phyloP scores from a whole-genome alignment of 2,888 invertebrate species.

The Agriopis leucophaearia region DNA sequence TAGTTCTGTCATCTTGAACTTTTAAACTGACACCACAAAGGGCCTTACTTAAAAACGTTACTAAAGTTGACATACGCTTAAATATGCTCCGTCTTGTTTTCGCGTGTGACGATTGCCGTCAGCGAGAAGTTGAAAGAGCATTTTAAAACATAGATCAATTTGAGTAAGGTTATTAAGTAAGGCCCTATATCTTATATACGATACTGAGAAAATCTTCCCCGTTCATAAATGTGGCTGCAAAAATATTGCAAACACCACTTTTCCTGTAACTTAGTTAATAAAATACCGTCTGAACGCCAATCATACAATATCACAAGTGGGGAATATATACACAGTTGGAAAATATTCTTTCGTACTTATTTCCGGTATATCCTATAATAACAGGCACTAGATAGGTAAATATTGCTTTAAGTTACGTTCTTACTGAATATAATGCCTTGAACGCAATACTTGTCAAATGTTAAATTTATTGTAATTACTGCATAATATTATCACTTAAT shows the following conservation, averaged over 20 bases:
- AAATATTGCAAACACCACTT: slow-evolving; percentile 22
- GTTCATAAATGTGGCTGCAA: slow-evolving; percentile 5
- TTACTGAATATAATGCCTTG: neutral
- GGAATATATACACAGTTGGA: slow-evolving; percentile 57
- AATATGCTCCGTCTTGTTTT: no score
- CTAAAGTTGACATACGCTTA: no score
- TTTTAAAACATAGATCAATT: no score
- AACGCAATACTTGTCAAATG: slow-evolving; percentile 46
- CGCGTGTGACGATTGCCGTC: no score
- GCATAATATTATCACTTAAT: slow-evolving; percentile 18
- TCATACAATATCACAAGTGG: slow-evolving; percentile 64
- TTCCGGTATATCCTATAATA: slow-evolving; percentile 56
- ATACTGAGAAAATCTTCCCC: slow-evolving; percentile 5
- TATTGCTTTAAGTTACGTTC: slow-evolving; percentile 52
- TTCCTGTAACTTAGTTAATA: slow-evolving; percentile 41
- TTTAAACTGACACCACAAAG: no score
- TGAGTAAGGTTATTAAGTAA: no score
- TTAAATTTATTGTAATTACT: slow-evolving; percentile 20
- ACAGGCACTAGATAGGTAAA: slow-evolving; percentile 62
- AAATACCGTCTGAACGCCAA: slow-evolving; percentile 47
- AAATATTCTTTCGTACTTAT: slow-evolving; percentile 48
- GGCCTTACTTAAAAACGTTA: no score
- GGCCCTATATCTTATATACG: no score
- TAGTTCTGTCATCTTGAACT: no score
- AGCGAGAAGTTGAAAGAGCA: no score